A percentile compares a stretch with the other conserved stretches of the same genome.
Evolutionary conservation across 2,797 vertebrate species (phyloP).

Genomic region (Catostomus latipinnis): DNA sequence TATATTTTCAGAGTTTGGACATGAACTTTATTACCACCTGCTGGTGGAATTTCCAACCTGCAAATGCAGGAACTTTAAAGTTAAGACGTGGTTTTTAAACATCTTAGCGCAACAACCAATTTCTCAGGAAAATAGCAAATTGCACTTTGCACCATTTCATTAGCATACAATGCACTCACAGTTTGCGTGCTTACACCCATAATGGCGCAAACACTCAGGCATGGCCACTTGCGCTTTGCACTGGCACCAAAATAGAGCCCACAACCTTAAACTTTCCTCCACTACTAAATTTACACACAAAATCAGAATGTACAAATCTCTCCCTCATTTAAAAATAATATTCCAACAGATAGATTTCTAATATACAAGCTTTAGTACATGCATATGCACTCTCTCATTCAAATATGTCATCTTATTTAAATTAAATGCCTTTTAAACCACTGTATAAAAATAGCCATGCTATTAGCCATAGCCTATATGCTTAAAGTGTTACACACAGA

Average conservation of each 20-base stretch:
- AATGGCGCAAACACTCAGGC: neutral
- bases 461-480: neutral
- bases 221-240: no score
- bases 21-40: neutral
- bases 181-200: no score
- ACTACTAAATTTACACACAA: neutral
- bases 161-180: no score
- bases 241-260: neutral
- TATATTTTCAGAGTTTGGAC: no score
- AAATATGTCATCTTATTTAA: neutral
- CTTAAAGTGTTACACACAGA: conserved; percentile 32
- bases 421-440: neutral
- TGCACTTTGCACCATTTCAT: no score
- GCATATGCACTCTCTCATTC: neutral
- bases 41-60: neutral
- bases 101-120: no score
- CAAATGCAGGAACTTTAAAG: no score
- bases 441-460: conserved; percentile 7
- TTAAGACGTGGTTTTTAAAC: no score
- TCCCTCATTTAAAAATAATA: neutral
- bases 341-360: neutral
- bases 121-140: no score
- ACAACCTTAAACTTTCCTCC: neutral
- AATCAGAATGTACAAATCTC: neutral
- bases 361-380: neutral